phyloP scores from a whole-genome alignment of 2,113 vertebrate genomes.

The Alosa alosa region DNA sequence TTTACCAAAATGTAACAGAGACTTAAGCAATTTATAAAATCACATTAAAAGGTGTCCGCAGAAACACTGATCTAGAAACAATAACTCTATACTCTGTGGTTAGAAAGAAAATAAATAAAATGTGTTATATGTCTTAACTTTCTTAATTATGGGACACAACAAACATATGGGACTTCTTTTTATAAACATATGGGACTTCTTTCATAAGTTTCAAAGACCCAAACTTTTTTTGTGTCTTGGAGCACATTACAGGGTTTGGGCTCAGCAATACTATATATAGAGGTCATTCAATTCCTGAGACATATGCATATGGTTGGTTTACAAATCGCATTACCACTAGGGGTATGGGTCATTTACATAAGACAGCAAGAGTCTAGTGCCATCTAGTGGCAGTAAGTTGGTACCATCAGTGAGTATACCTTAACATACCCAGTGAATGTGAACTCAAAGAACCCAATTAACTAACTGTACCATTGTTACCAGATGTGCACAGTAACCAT shows the following conservation, averaged over 20 bases:
- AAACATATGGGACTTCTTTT: not conserved
- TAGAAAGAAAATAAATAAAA: not conserved
- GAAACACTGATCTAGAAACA: not conserved
- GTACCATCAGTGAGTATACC: not conserved
- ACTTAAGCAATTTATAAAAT: not conserved
- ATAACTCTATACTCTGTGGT: not conserved
- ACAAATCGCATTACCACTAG: not conserved
- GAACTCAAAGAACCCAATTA: not conserved
- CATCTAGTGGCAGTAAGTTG: not conserved
- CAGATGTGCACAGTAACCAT: not conserved
- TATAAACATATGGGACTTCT: not conserved
- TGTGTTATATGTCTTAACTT: no score
- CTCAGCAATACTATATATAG: not conserved
- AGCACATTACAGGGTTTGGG: not conserved
- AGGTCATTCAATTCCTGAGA: conserved; percentile 2
- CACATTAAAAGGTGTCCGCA: not conserved
- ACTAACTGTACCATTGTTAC: not conserved
- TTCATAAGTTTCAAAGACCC: not conserved
- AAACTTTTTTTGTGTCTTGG: not conserved
- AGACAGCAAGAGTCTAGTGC: not conserved
- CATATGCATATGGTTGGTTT: not conserved
- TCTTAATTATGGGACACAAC: not conserved
- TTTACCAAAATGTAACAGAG: not conserved
- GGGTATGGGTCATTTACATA: not conserved
- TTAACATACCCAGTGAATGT: not conserved